These are phyloP conservation scores for Pterobdella sp. DNA, from an alignment of 2,888 invertebrate genomes.

Conservation along the genomic window DNA sequence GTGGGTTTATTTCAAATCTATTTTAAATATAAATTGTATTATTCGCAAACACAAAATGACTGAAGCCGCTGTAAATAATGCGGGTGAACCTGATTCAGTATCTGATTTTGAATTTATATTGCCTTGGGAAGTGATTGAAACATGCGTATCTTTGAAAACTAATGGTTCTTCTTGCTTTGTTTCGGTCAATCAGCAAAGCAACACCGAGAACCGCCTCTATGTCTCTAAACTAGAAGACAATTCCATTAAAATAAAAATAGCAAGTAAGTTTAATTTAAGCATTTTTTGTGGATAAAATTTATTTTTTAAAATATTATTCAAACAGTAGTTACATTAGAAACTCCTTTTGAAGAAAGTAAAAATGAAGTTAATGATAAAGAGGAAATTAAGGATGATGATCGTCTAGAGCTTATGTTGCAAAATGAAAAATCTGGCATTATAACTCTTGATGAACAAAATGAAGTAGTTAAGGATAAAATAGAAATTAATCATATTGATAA, in stretches of 20 bases:
- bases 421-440: not conserved
- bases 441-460: not conserved
- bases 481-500: not conserved
- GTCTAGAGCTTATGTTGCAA: not conserved
- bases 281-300: not conserved
- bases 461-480: not conserved
- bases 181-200: slow-evolving; percentile 26
- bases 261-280: not conserved
- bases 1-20: not conserved
- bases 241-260: slow-evolving; percentile 31
- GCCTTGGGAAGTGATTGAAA: slow-evolving; percentile 31
- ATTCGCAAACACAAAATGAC: slow-evolving; percentile 15
- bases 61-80: slow-evolving; percentile 12
- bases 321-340: not conserved
- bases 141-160: slow-evolving; percentile 23
- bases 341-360: not conserved
- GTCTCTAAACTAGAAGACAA: slow-evolving; percentile 30
- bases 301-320: not conserved
- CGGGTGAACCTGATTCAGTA: slow-evolving; percentile 25
- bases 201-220: slow-evolving; percentile 29
- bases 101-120: slow-evolving; percentile 33
- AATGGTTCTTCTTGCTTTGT: slow-evolving; percentile 29
- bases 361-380: not conserved
- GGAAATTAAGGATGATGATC: not conserved
- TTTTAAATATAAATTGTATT: not conserved